Conservation (phyloP, 2,888 invertebrate species). For the Tipula lateralis region DNA sequence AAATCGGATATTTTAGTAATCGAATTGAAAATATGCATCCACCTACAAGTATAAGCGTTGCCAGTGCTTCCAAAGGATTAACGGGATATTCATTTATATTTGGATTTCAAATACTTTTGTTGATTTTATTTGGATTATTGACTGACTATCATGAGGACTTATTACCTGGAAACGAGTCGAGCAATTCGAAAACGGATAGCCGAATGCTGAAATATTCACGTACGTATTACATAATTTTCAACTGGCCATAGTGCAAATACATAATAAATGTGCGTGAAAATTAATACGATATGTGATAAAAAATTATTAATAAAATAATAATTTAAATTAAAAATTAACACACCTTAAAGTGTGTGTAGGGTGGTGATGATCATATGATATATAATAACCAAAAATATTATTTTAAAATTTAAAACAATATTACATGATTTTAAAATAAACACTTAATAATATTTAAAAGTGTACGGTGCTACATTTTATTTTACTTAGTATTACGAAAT, state of each 20-base stretch:
- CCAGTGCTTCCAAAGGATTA: not conserved
- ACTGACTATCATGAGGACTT: conserved; percentile 50
- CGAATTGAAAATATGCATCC: not conserved
- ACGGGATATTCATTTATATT: conserved; percentile 50
- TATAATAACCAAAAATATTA: too few species aligned
- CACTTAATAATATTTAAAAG: too few species aligned
- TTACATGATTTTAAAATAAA: too few species aligned
- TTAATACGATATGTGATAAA: too few species aligned
- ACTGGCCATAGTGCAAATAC: not conserved
- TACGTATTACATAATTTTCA: not conserved
- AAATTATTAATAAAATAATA: too few species aligned
- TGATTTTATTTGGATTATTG: conserved; percentile 51
- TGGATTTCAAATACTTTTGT: conserved; percentile 51
- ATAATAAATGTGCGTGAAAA: not conserved
- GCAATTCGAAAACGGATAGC: not conserved
- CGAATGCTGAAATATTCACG: not conserved
- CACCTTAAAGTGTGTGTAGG: too few species aligned
- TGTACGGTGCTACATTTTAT: too few species aligned
- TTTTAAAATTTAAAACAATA: too few species aligned
- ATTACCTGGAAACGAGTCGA: conserved; percentile 38
- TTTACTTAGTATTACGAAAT: too few species aligned
- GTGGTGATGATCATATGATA: too few species aligned
- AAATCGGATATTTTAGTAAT: too few species aligned
- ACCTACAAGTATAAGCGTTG: not conserved
- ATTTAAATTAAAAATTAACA: too few species aligned